Evolutionary conservation across 35 echinoderm and acorn worm species (phyloP), one percentile per base, ranked within the genome.

Genomic region (Hemicentrotus pulcherrimus): DNA sequence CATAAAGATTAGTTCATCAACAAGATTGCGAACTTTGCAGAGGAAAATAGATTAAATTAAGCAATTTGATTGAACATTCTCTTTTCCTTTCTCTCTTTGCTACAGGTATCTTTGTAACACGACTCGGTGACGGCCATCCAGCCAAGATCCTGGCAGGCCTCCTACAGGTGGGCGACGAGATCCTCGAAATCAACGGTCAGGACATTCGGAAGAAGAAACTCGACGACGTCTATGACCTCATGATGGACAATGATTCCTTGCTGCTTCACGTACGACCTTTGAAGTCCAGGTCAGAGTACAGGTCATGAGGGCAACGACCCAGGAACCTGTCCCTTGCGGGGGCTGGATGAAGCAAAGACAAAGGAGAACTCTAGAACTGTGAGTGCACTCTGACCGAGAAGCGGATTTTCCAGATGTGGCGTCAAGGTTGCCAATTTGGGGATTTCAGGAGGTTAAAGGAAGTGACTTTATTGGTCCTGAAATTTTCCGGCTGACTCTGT

Each of bases 111-210:
- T 99, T 99, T 98, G 97, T 99, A 41, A 98, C 96, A 24, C 61
- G 98, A 46, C 95, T 99, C 18, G 97, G 98, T n/a, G 98, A 99
- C 85, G 98, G 98, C 16, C 96, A 98, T 95, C 98, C 98, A 95
- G 97, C 94, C 46, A 99, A 99, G 91, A 99, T 99, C 59, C 90
- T 98, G 32, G 97, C 96, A 4, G 98, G 98, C 22, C 88, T 99
- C 14, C 90, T 99, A 0, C 95, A 95, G 86, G 95, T 99, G 6
- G 98, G 98, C 41, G 98, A 99, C 95, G 98, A 99, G 61, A 99
- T 99, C 46, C 95, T 99, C 30, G 95, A 96, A 50, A 99, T 99
- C 19, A 98, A 99, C 58, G 98, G 97, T 11, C 31, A 94, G 8
- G 45, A 94, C 5, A 94, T 99, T 5, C 88, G 95, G 19, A 95